Conservation (phyloP, 2,797 vertebrate genomes). For the Pangasius larnaudii region DNA sequence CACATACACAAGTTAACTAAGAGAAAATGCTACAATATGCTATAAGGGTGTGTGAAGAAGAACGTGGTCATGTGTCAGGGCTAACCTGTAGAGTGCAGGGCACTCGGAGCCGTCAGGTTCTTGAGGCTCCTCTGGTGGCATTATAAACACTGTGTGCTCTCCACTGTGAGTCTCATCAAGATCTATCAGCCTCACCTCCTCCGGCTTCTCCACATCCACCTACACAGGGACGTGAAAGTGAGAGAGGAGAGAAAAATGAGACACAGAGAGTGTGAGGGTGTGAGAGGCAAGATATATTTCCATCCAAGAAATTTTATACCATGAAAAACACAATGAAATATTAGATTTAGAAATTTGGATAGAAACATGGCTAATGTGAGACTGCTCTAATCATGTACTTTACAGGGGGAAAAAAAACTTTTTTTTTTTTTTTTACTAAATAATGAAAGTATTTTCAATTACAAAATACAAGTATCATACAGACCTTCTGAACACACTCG, state of each 20-base stretch:
- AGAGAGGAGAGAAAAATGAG: neutral
- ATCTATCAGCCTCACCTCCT: slow-evolving; percentile 83
- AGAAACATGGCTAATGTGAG: neutral
- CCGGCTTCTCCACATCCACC: slow-evolving; percentile 89
- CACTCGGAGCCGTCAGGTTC: slow-evolving; percentile 79
- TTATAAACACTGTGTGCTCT: slow-evolving; percentile 96
- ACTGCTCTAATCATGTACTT: no score
- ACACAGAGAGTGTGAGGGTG: neutral
- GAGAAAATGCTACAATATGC: neutral
- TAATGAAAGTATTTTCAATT: neutral
- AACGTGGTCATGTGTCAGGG: neutral
- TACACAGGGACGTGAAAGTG: slow-evolving; percentile 44
- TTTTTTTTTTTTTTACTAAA: neutral
- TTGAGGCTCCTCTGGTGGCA: slow-evolving; percentile 87
- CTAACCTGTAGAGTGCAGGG: slow-evolving; percentile 81
- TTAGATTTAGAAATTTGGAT: neutral
- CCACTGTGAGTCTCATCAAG: slow-evolving; percentile 87
- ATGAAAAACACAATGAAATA: neutral
- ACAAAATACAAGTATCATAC: slow-evolving; percentile 16
- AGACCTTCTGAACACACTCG: slow-evolving; percentile 89
- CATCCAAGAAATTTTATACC: neutral
- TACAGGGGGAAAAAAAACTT: neutral
- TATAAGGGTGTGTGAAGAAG: neutral
- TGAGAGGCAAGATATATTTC: neutral
- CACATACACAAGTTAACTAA: slow-evolving; percentile 20